Conservation (phyloP, 2,113 vertebrate genomes). For the Picathartes gymnocephalus region DNA sequence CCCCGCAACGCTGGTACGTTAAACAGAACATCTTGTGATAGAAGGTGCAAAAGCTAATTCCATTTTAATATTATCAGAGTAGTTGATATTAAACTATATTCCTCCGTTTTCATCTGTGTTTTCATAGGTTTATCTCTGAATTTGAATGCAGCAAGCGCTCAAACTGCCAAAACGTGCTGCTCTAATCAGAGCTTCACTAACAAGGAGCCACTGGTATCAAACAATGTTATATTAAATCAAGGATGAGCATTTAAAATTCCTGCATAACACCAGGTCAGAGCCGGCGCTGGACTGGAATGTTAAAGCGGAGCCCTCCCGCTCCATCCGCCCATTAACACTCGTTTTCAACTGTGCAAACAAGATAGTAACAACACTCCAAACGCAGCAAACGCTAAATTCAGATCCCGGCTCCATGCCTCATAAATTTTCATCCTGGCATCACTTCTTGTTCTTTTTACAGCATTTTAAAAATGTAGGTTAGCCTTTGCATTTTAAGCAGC, state of each 20-base stretch:
- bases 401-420: conserved; percentile 44
- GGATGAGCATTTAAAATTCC: background rate
- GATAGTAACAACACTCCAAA: conserved; percentile 29
- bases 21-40: background rate
- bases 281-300: background rate
- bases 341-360: conserved; percentile 52
- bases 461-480: conserved; percentile 67
- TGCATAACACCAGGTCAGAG: background rate
- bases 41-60: background rate
- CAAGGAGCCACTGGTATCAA: background rate
- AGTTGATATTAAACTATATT: background rate
- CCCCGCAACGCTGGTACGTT: rapidly evolving
- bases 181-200: background rate
- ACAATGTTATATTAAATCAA: background rate
- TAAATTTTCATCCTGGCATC: conserved; percentile 64
- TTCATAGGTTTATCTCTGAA: background rate
- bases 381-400: conserved; percentile 20
- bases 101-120: background rate
- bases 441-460: conserved; percentile 67
- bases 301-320: background rate
- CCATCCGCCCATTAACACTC: background rate
- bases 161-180: background rate
- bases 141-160: background rate
- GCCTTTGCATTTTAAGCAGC: conserved; percentile 77
- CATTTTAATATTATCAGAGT: background rate